These are phyloP conservation scores for Bellardia bayeri DNA, from an alignment of 2,888 invertebrate species.

Conservation along the genomic window DNA sequence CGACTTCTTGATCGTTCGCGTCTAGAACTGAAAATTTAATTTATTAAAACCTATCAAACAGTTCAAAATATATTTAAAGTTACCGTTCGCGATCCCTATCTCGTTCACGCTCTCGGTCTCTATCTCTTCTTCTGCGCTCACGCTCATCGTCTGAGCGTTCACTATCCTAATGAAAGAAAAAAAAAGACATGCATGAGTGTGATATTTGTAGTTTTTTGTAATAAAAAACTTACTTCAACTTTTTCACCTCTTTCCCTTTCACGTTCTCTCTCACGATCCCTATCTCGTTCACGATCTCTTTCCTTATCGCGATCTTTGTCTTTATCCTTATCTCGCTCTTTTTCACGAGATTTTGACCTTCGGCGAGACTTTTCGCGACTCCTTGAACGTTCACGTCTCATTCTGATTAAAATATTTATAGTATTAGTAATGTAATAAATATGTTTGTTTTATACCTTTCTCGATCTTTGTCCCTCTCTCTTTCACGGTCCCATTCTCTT, in stretches of 20 bases:
- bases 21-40: conserved; percentile 76
- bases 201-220: neutral
- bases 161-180: conserved; percentile 70
- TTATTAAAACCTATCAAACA: neutral
- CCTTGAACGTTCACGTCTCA: conserved; percentile 80
- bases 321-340: conserved; percentile 76
- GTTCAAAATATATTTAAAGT: neutral
- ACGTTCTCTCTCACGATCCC: conserved; percentile 85
- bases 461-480: conserved; percentile 82
- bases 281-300: conserved; percentile 73
- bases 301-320: conserved; percentile 85
- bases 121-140: conserved; percentile 78
- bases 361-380: conserved; percentile 85
- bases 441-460: conserved; percentile 78
- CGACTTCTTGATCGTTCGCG: conserved; percentile 87
- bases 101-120: conserved; percentile 80
- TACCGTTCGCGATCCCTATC: conserved; percentile 80
- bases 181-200: neutral
- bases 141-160: conserved; percentile 79
- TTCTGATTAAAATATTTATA: conserved; percentile 48
- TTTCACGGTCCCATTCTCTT: conserved; percentile 78
- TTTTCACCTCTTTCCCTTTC: conserved; percentile 81
- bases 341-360: conserved; percentile 86
- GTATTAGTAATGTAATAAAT: neutral
- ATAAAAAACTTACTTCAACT: conserved; percentile 67